These are phyloP conservation scores for Archilochus colubris DNA, from an alignment of 2,113 vertebrate genomes.

Conservation along the genomic window DNA sequence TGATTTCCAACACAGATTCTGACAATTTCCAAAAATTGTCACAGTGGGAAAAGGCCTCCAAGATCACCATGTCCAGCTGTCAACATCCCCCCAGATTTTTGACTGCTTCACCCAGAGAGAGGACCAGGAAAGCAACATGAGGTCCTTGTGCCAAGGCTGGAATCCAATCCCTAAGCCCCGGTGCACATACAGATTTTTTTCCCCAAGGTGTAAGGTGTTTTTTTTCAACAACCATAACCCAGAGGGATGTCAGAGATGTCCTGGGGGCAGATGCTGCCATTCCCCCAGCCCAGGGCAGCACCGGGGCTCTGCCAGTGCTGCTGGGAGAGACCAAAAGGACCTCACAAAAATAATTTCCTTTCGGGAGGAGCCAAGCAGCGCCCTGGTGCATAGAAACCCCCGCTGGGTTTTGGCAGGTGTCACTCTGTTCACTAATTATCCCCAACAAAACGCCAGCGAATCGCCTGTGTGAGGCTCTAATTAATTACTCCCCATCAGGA, in stretches of 20 bases:
- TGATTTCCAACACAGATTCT: no score
- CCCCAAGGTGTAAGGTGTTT: rapidly evolving
- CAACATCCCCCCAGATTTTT: no score
- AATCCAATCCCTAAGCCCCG: not conserved
- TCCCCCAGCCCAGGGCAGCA: not conserved
- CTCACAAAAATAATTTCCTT: not conserved
- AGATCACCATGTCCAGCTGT: no score
- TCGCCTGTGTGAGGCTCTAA: not conserved
- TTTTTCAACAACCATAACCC: not conserved
- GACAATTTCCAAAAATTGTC: no score
- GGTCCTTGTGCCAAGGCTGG: not conserved
- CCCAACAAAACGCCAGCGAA: not conserved
- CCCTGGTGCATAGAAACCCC: not conserved
- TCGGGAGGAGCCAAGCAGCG: not conserved
- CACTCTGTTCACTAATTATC: not conserved
- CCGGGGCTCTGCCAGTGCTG: not conserved
- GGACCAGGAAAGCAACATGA: not conserved
- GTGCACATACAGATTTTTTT: not conserved
- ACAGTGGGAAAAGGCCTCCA: no score
- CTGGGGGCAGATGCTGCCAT: not conserved
- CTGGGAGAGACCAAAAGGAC: not conserved
- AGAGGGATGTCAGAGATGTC: not conserved
- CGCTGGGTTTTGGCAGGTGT: not conserved
- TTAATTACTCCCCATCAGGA: constrained; percentile 1
- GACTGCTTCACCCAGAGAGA: no score